Evolutionary conservation across 2,113 vertebrate species (phyloP).

Genomic region (Myotis yumanensis): DNA sequence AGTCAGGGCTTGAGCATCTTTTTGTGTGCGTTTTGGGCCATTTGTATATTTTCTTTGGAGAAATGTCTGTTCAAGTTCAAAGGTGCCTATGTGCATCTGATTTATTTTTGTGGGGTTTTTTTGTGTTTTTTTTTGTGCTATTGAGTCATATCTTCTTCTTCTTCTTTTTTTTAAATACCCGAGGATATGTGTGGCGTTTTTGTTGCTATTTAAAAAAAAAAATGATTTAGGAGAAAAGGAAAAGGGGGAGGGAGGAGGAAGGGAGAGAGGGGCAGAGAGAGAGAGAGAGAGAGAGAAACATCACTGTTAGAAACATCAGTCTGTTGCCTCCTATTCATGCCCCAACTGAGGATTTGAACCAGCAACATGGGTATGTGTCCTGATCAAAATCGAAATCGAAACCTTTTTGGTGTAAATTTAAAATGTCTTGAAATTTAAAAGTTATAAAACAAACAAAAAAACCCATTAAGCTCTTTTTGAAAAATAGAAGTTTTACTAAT

Average conservation of each 20-base stretch:
- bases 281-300: neutral
- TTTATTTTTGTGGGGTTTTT: neutral
- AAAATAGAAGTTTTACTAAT: neutral
- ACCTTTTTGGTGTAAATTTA: neutral
- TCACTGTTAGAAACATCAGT: neutral
- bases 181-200: neutral
- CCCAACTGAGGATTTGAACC: neutral
- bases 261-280: neutral
- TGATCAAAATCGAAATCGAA: neutral
- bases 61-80: slow-evolving; percentile 13
- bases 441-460: neutral
- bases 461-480: neutral
- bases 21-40: neutral
- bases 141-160: neutral
- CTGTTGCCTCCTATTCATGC: neutral
- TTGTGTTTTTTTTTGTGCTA: neutral
- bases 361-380: neutral
- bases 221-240: too few relatives aligned
- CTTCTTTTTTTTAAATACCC: slow-evolving; percentile 18
- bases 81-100: neutral
- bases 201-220: too few relatives aligned
- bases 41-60: slow-evolving; percentile 19
- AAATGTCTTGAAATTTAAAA: neutral
- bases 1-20: neutral
- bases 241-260: too few relatives aligned